Percentiles rank a stretch among this genome's conserved stretches.
Evolutionary conservation across 2,113 vertebrate species (phyloP).

Genomic region (Prunella himalayana): DNA sequence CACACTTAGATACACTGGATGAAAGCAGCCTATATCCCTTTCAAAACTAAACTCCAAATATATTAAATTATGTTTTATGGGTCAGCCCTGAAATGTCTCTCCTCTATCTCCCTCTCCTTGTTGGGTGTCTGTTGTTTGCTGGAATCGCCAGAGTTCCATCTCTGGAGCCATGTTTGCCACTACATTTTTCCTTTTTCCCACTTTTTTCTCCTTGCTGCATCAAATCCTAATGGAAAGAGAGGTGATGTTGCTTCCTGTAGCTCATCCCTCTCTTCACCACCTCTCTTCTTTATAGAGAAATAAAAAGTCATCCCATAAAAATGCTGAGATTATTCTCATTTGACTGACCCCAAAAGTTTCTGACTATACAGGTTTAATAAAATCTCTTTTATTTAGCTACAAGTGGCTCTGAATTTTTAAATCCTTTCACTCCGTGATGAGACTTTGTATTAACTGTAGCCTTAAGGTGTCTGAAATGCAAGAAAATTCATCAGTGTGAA

Average conservation of each 20-base stretch:
- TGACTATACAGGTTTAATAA: not conserved
- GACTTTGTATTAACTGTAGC: not conserved
- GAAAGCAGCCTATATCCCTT: not conserved
- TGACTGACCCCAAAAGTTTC: not conserved
- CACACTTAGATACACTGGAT: accelerated
- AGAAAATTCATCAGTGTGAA: not conserved
- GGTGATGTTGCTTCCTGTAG: not conserved
- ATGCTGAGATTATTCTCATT: not conserved
- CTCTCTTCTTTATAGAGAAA: not conserved
- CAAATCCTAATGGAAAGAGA: not conserved
- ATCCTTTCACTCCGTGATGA: not conserved
- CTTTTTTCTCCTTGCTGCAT: not conserved
- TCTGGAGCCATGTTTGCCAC: not conserved
- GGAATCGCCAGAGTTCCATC: not conserved
- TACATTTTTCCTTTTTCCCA: not conserved
- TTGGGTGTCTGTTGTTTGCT: not conserved
- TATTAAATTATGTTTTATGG: not conserved
- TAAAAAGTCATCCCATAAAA: not conserved
- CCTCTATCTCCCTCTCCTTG: not conserved
- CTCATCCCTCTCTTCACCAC: not conserved
- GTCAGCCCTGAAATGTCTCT: not conserved
- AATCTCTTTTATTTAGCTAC: not conserved
- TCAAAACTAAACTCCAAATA: not conserved
- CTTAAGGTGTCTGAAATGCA: not conserved
- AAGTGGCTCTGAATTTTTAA: not conserved